Evolutionary conservation across 2,888 invertebrate genomes (phyloP).

Genomic region (Mamestra brassicae): DNA sequence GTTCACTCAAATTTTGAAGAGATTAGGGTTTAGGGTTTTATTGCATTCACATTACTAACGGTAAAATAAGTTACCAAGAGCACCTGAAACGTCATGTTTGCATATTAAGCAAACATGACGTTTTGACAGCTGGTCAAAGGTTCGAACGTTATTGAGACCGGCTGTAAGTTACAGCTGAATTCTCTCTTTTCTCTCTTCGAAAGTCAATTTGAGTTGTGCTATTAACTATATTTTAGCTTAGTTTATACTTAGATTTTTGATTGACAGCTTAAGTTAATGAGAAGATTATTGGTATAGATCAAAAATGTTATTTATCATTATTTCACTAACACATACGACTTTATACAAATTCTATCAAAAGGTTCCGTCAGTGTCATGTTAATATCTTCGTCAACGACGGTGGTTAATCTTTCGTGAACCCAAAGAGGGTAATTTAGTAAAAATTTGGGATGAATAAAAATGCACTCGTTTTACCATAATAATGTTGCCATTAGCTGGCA

Average conservation of each 20-base stretch:
- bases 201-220: not conserved
- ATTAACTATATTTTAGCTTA: not conserved
- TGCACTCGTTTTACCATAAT: constrained; percentile 85
- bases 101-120: too few species aligned
- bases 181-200: not conserved
- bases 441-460: constrained; percentile 85
- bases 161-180: not conserved
- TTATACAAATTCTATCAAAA: constrained; percentile 33
- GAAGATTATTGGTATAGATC: not conserved
- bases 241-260: not conserved
- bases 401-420: constrained; percentile 89
- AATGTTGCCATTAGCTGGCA: constrained; percentile 81
- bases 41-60: not conserved
- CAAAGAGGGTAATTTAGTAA: constrained; percentile 82
- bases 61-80: too few species aligned
- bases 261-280: not conserved
- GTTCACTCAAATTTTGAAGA: too few species aligned
- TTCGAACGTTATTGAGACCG: too few species aligned
- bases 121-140: too few species aligned
- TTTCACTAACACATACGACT: not conserved
- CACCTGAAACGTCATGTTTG: too few species aligned
- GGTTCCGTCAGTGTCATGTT: constrained; percentile 76
- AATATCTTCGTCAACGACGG: constrained; percentile 74
- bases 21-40: not conserved
- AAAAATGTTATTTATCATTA: not conserved